Percentiles rank a stretch among this genome's conserved stretches.
Conservation (phyloP, 2,113 vertebrate species). For the Beaufortia kweichowensis region DNA sequence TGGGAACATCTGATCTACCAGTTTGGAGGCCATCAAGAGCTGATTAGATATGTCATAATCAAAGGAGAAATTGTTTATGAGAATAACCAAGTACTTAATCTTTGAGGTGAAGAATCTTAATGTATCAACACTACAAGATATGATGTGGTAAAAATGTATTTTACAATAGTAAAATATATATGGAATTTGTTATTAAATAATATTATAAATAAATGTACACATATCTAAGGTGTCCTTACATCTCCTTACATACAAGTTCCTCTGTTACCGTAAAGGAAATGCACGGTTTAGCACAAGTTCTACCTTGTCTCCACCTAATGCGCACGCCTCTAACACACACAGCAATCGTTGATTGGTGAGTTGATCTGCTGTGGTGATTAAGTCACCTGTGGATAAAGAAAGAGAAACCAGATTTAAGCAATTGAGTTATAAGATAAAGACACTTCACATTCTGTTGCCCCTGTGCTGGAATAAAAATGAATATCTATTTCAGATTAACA, state of each 20-base stretch:
- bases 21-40: slow-evolving; percentile 87
- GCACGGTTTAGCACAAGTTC: slow-evolving; percentile 71
- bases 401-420: slow-evolving; percentile 5
- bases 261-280: slow-evolving; percentile 55
- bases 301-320: slow-evolving; percentile 63
- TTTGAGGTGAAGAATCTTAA: slow-evolving; percentile 52
- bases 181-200: background rate
- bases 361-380: slow-evolving; percentile 64
- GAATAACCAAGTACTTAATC: slow-evolving; percentile 71
- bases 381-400: slow-evolving; percentile 61
- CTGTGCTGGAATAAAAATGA: too few relatives aligned
- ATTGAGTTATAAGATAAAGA: background rate
- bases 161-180: background rate
- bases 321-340: slow-evolving; percentile 74
- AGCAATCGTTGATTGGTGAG: slow-evolving; percentile 71
- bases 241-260: background rate
- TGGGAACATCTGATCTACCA: slow-evolving; percentile 99
- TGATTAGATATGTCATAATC: slow-evolving; percentile 86
- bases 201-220: background rate
- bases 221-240: background rate
- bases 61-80: slow-evolving; percentile 84
- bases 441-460: background rate
- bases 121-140: background rate
- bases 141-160: background rate
- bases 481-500: too few relatives aligned